Evolutionary conservation across 2,888 invertebrate species (phyloP).

Genomic region (Drosophila austrosaltans): DNA sequence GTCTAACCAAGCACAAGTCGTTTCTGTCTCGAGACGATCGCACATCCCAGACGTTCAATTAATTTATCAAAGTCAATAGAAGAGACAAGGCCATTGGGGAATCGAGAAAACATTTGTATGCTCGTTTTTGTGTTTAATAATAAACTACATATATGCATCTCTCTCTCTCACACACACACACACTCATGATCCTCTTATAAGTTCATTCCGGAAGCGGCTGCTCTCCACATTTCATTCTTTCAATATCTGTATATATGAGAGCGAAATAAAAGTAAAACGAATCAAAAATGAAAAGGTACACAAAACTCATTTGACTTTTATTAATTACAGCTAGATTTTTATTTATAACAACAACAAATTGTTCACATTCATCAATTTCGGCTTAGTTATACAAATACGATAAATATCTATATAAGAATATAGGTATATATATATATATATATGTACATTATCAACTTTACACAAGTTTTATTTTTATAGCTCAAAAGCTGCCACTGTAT

Average conservation of each 20-base stretch:
- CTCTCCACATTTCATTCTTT: constrained; percentile 58
- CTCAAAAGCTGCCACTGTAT: constrained; percentile 71
- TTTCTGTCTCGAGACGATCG: constrained; percentile 35
- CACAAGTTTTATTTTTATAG: constrained; percentile 12
- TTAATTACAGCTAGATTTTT: constrained; percentile 74
- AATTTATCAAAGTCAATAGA: constrained; percentile 70
- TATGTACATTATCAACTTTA: constrained; percentile 4
- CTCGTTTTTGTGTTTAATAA: constrained; percentile 68
- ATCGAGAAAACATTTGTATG: constrained; percentile 69
- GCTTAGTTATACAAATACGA: constrained; percentile 44
- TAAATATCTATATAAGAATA: constrained; percentile 17
- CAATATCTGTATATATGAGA: background rate
- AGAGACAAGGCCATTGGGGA: constrained; percentile 69
- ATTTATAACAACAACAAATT: constrained; percentile 72
- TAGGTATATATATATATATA: constrained; percentile 38
- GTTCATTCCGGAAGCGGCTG: constrained; percentile 67
- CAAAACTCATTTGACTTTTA: constrained; percentile 64
- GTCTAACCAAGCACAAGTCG: constrained; percentile 24
- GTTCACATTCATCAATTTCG: constrained; percentile 70
- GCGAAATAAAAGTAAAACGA: background rate
- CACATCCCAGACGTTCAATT: constrained; percentile 64
- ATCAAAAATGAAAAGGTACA: constrained; percentile 35
- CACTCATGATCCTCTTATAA: constrained; percentile 38
- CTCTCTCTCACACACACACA: background rate
- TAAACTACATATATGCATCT: constrained; percentile 47